Evolutionary conservation across 2,113 vertebrate genomes (phyloP).

Genomic region (Erythrocercus mccallii): DNA sequence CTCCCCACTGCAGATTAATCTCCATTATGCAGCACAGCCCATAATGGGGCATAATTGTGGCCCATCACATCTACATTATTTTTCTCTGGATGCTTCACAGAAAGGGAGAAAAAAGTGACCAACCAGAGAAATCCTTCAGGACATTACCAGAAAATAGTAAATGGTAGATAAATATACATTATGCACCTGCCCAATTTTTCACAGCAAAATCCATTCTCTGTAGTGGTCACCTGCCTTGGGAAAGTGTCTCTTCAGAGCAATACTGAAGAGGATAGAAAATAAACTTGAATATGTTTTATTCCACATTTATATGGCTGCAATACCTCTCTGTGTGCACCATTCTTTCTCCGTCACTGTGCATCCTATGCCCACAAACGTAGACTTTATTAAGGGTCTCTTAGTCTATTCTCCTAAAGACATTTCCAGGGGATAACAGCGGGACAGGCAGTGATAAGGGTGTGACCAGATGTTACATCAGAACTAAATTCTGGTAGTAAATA

Average conservation of each 20-base stretch:
- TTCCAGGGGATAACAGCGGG: not conserved
- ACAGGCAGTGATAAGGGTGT: not conserved
- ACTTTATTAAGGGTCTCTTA: not conserved
- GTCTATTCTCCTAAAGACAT: not conserved
- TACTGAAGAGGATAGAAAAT: not conserved
- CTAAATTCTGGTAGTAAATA: not conserved
- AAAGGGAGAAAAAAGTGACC: not conserved
- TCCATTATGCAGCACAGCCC: not conserved
- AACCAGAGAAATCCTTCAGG: not conserved
- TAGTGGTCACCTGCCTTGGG: not conserved
- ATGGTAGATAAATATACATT: not conserved
- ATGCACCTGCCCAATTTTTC: not conserved
- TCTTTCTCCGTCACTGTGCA: not conserved
- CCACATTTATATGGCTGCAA: not conserved
- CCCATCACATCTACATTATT: not conserved
- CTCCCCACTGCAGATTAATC: not conserved
- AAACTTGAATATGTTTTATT: not conserved
- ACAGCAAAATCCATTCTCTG: not conserved
- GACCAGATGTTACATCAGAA: not conserved
- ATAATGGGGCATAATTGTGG: not conserved
- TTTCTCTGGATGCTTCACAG: not conserved
- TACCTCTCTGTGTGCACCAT: not conserved
- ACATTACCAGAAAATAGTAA: not conserved
- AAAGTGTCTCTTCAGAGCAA: not conserved
- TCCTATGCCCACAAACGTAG: not conserved